Base-by-base conservation (phyloP, 64 coral and sea anemone species). In the Porites australiensis region DNA sequence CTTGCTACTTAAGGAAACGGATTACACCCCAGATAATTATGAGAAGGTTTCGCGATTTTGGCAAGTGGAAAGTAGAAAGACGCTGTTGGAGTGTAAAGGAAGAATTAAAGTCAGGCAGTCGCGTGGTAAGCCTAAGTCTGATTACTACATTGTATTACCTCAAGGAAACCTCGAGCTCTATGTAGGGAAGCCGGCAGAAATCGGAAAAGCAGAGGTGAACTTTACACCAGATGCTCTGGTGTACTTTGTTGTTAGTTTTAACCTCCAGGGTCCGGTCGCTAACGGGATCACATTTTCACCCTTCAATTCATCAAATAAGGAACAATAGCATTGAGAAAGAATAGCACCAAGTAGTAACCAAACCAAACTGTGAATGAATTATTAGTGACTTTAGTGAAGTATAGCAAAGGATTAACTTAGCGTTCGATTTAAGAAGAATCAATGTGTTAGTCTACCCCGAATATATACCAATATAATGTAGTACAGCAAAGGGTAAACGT, bases 181-280 rank as follows among this genome's bases (percentile, higher is more conserved):
- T 58, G 94, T 96, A 45, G 96, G 91, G 20, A 98, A 94, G 84
- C 88, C 58, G 0, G 96, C 96, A 59, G 89, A 88, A 14, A 92
- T 94, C 53, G 96, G 96, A 37, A 86, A 83, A 83, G 83, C 51
- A 52, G 77, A 89, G 49, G 77, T 58, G 54, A 55, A 98, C 80
- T 98, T 98, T 61, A 83, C 88, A n/a, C 84, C 88, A 27, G 92
- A 85, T 6, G 88, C 92, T 48, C 86, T 85, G 23, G 96, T 98
- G 52, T 98, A 94, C 60, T 98, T 98, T 49, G 96, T 98, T 83
- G 96, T 98, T 2, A 98, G 96, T 72, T 98, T 98, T 12, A 98
- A 87, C 54, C 89, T 98, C n/a, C 77, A 74, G 10, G 96, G 96
- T 3, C 96, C 96, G 50, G 84, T 88, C 3, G 96, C 96, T 7